Evolutionary conservation across 2,797 vertebrate genomes (phyloP), one percentile per base, ranked within the genome.

Genomic region (Xenentodon cancila): DNA sequence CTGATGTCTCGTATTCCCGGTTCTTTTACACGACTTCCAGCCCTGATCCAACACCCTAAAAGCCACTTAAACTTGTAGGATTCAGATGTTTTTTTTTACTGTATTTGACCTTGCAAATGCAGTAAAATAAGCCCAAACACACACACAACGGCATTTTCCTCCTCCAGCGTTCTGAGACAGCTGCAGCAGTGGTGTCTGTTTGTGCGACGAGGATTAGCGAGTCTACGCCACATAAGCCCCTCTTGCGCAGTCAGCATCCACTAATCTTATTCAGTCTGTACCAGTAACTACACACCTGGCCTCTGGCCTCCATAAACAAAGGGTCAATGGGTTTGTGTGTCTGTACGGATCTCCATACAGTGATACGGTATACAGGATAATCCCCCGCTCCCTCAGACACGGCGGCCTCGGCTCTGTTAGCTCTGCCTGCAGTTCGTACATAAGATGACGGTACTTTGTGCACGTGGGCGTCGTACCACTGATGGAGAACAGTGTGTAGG

Each of bases 401-500:
- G 13, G 16, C 11, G 1, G 4, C 25, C 21, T 48, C 8, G 21
- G 17, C 20, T 45, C 19, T 27, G 3, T 32, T 37, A 48, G 18
- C n/a, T 21, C 11, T 63, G 11, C 20, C 47, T 40, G 12, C 12
- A 40, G 16, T 2, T 3, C 45, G 37, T 40, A 3, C 4, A 13
- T 13, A 37, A 37, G 34, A 11, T 13, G 34, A 4, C 34, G 12
- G 25, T 47, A 40, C 47, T 15, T 46, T 53, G 25, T 34, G 34
- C 48, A 18, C 34, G 42, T 48, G 37, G 13, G 37, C 13, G 4
- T 16, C 37, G 37, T 40, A 94, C 93, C 92, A 7, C 92, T 92
- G 73, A 94, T 93, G 56, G 91, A 90, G 87, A 97, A 97, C 78
- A 95, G 93, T 18, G 93, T 95, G 71, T 92, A 95, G 49, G 82